A percentile compares a stretch with the other conserved stretches of the same genome.
Evolutionary conservation across 2,797 vertebrate genomes (phyloP).

Genomic region (Neosilurus mollespiculum): DNA sequence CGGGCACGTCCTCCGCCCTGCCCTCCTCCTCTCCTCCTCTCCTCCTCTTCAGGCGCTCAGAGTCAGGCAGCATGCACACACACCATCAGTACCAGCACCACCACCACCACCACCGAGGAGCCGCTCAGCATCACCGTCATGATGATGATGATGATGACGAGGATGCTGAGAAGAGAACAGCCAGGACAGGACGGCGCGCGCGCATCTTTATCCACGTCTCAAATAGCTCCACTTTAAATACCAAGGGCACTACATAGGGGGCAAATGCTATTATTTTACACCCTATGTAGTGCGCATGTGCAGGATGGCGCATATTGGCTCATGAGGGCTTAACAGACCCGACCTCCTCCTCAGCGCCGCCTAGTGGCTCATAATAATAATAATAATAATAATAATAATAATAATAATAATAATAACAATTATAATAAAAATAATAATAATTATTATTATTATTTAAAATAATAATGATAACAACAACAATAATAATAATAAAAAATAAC

Average conservation of each 20-base stretch:
- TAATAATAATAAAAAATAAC: neutral
- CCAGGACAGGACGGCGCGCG: constrained; percentile 10
- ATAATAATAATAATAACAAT: neutral
- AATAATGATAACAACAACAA: neutral
- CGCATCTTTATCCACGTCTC: neutral
- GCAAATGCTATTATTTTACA: neutral
- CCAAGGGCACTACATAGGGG: neutral
- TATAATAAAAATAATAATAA: neutral
- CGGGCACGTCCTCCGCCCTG: constrained; percentile 46
- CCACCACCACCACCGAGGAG: constrained; percentile 8
- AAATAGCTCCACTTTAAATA: neutral
- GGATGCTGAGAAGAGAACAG: constrained; percentile 48
- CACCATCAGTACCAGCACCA: constrained; percentile 63
- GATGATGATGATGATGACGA: constrained; percentile 32
- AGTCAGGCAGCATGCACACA: constrained; percentile 61
- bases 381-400: neutral
- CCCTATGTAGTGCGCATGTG: constrained; percentile 14
- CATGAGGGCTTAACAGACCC: neutral
- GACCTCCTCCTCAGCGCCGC: neutral
- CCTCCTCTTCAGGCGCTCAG: constrained; percentile 18
- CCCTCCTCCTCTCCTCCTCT: constrained; percentile 1
- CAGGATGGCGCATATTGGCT: neutral
- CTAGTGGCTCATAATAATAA: neutral
- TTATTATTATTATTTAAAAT: neutral
- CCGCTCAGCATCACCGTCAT: constrained; percentile 25